Conservation (phyloP, 2,113 vertebrate genomes). For the Meleagris gallopavo region DNA sequence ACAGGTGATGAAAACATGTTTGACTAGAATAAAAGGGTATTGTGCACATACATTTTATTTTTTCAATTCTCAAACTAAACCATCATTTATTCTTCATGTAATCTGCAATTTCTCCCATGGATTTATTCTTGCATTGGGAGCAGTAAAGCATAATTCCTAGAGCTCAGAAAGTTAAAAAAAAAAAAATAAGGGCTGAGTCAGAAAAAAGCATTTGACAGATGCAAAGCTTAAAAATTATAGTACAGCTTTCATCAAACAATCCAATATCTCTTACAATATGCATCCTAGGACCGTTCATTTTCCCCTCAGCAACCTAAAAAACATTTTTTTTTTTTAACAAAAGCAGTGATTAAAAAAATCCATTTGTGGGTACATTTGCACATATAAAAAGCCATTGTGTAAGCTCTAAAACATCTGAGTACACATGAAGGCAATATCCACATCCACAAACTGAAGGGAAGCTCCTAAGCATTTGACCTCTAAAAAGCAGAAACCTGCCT, state of each 20-base stretch:
- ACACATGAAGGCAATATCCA: neutral
- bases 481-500: neutral
- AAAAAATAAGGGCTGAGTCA: neutral
- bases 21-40: neutral
- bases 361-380: neutral
- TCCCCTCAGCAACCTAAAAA: neutral
- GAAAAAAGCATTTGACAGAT: neutral
- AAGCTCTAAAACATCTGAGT: neutral
- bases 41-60: neutral
- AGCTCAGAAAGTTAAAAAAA: neutral
- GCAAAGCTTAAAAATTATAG: neutral
- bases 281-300: neutral
- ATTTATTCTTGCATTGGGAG: neutral
- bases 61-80: neutral
- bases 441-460: neutral
- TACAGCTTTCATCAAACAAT: too few relatives aligned
- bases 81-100: neutral
- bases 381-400: neutral
- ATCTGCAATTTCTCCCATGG: neutral
- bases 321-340: neutral
- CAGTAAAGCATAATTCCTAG: neutral
- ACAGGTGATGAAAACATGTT: neutral
- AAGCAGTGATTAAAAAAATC: neutral
- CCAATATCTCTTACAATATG: neutral
- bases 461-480: neutral